These are phyloP conservation scores for Aphidoletes aphidimyza DNA, from an alignment of 2,888 invertebrate genomes.

Conservation along the genomic window DNA sequence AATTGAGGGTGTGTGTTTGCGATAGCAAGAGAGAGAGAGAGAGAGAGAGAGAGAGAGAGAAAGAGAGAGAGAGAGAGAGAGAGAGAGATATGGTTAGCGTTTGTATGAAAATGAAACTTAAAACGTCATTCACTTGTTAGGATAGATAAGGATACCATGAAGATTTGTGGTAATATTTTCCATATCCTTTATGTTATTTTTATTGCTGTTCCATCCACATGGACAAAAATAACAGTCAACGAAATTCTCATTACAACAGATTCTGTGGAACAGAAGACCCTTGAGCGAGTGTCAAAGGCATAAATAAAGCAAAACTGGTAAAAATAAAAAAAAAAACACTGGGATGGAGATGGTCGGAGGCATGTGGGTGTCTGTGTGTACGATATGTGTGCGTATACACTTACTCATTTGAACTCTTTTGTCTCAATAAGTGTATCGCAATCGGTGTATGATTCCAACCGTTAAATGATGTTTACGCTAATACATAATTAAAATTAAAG, in stretches of 20 bases:
- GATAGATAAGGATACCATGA: not conserved
- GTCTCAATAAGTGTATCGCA: not conserved
- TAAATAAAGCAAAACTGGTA: not conserved
- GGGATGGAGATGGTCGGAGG: not conserved
- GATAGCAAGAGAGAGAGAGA: too few species aligned
- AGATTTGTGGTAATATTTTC: not conserved
- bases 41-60: too few species aligned
- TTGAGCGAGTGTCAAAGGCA: not conserved
- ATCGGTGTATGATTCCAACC: not conserved
- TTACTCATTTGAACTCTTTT: too few species aligned
- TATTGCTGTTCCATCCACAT: too few species aligned
- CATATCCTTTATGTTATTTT: not conserved
- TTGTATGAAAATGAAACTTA: constrained; percentile 14
- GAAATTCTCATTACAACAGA: not conserved
- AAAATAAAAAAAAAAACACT: not conserved
- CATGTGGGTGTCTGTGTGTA: too few species aligned
- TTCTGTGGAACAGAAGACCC: not conserved
- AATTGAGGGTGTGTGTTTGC: too few species aligned
- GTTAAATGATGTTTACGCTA: constrained; percentile 6
- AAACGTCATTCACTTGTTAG: not conserved
- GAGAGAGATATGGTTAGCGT: not conserved
- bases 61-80: not conserved
- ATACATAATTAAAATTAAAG: constrained; percentile 31
- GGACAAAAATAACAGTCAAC: not conserved
- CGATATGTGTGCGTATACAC: not conserved